These are phyloP conservation scores for Paracentrotus lividus DNA, from an alignment of 53 echinoderm and acorn worm genomes.

Conservation along the genomic window DNA sequence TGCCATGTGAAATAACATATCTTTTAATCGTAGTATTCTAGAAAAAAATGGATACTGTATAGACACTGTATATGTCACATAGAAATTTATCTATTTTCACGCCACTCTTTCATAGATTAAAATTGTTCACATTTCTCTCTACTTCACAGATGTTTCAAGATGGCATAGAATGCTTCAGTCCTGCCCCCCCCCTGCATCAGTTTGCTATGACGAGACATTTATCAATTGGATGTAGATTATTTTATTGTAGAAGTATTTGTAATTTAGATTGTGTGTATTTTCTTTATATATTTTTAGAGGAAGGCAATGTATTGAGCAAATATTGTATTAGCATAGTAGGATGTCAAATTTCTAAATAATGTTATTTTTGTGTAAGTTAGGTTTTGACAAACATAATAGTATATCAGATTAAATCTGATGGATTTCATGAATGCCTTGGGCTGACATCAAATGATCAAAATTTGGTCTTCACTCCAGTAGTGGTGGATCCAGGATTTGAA, in stretches of 20 bases:
- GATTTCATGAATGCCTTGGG: no score
- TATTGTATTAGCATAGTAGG: not conserved
- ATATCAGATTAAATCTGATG: not conserved
- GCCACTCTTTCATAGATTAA: no score
- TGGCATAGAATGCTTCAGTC: conserved; percentile 1
- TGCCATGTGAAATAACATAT: no score
- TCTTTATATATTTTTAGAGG: not conserved
- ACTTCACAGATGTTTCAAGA: not conserved
- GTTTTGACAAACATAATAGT: not conserved
- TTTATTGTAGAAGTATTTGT: not conserved
- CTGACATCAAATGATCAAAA: not conserved
- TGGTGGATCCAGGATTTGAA: no score
- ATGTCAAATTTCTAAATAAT: not conserved
- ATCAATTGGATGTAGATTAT: not conserved
- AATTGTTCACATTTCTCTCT: not conserved
- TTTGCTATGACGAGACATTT: not conserved
- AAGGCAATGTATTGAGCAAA: not conserved
- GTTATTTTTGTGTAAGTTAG: not conserved
- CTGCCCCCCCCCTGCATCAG: not conserved
- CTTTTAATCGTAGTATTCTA: no score
- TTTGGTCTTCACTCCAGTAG: no score
- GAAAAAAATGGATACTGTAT: no score
- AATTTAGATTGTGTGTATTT: not conserved
- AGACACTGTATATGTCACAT: no score
- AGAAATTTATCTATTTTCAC: no score